Evolutionary conservation across 2,888 invertebrate species (phyloP), one percentile per base, ranked within the genome.

Genomic region (Hypercompe scribonia): DNA sequence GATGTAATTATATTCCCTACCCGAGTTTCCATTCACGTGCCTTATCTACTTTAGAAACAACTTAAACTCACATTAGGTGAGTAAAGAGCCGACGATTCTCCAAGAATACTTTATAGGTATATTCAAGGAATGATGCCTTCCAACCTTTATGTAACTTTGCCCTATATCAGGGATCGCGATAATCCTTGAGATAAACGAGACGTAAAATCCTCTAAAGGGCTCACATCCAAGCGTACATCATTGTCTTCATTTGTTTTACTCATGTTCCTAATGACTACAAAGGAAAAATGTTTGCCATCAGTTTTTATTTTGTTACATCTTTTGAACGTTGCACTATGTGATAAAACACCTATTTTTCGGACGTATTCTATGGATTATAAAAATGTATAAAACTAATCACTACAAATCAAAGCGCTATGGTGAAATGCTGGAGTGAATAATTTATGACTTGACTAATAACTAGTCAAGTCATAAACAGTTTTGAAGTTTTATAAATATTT

Each of bases 161-260:
- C 39, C 39, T 39, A n/a, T 34, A 61, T 68, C 36, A 68, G 58
- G n/a, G 34, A 31, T 61, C 58, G 68, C 34, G 58, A 61, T 68
- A 68, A 61, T 58, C 68, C 67, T 61, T 63, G 46, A 72, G 71
- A 72, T 63, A 58, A 46, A 42, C 36, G 58, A 61, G 66, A 63
- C 28, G 46, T 58, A 66, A 71, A 58, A 31, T 61, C 11, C 71
- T 66, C 21, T 46, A n/a, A 36, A 71, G 65, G 58, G 66, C 65
- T 58, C 66, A 65, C 21, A 71, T 58, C 71, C 46, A 61, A 34
- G 42, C 66, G 33, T 63, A 31, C 39, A 61, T 71, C 58, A 61
- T 34, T 63, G 61, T 72, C 42, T 61, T 67, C 67, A 61, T 72
- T 67, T 72, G n/a, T 63, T 67, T 61, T 50, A 42, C 67, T 72